phyloP scores from a whole-genome alignment of 2,113 vertebrate genomes.

The Notothenia coriiceps region DNA sequence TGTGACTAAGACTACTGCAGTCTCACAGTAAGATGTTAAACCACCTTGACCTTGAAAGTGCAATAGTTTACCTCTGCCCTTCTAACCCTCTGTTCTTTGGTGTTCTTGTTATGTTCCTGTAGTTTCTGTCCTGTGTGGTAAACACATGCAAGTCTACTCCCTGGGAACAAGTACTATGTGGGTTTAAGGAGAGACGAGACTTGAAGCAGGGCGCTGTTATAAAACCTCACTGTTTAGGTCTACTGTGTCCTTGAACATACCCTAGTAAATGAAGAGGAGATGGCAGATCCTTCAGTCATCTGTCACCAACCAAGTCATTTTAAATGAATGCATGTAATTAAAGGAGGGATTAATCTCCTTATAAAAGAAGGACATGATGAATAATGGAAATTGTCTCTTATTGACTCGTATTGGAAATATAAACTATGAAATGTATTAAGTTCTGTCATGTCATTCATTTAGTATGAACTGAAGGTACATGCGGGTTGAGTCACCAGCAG shows the following conservation, averaged over 20 bases:
- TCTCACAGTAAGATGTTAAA: not conserved
- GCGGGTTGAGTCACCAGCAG: slow-evolving; percentile 68
- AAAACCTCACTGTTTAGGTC: not conserved
- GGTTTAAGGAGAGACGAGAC: slow-evolving; percentile 8
- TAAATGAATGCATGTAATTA: slow-evolving; percentile 23
- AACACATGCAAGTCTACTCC: slow-evolving; percentile 25
- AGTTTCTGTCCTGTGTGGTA: slow-evolving; percentile 31
- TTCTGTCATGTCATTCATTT: not conserved
- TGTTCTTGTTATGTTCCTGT: slow-evolving; percentile 16
- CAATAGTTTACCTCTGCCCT: slow-evolving; percentile 9
- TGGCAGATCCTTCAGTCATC: slow-evolving; percentile 56
- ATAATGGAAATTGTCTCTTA: slow-evolving; percentile 7
- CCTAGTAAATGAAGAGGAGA: slow-evolving; percentile 52
- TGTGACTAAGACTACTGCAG: slow-evolving; percentile 25
- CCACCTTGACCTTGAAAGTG: slow-evolving; percentile 18
- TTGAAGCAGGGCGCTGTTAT: not conserved
- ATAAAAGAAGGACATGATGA: not conserved
- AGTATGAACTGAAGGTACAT: not conserved
- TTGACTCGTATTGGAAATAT: slow-evolving; percentile 11
- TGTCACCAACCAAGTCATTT: slow-evolving; percentile 54
- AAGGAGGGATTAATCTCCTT: slow-evolving; percentile 2
- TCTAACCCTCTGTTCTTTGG: slow-evolving; percentile 4
- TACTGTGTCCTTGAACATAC: slow-evolving; percentile 35
- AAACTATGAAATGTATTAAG: not conserved
- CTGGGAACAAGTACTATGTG: slow-evolving; percentile 15